These are phyloP conservation scores for Volucella inanis DNA, from an alignment of 2,888 invertebrate species.

Conservation along the genomic window DNA sequence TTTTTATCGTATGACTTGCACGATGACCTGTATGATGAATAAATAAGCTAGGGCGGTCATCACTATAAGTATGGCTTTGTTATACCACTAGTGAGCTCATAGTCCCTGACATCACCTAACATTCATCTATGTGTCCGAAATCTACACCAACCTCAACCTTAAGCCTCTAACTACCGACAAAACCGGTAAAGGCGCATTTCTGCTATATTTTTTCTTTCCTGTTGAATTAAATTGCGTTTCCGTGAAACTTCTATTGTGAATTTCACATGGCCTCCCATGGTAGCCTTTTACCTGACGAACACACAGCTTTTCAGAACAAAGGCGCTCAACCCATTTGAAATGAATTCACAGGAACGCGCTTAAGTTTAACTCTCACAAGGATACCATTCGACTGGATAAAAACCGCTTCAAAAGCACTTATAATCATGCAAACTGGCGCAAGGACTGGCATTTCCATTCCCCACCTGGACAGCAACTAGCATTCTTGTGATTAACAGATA, in stretches of 20 bases:
- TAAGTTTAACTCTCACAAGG: conserved; percentile 56
- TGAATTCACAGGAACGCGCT: background rate
- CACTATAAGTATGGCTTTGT: background rate
- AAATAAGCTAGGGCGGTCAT: background rate
- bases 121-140: conserved; percentile 6
- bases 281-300: conserved; percentile 60
- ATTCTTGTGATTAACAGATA: conserved; percentile 62
- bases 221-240: background rate
- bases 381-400: conserved; percentile 45
- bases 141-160: conserved; percentile 6
- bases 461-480: conserved; percentile 34
- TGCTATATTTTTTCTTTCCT: conserved; percentile 9
- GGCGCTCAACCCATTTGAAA: background rate
- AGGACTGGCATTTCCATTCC: conserved; percentile 34
- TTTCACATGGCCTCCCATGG: conserved; percentile 50
- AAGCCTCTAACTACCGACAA: background rate
- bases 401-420: conserved; percentile 35
- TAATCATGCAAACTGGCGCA: conserved; percentile 28
- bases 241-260: conserved; percentile 38
- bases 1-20: too few relatives aligned
- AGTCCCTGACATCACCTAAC: conserved; percentile 38
- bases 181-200: conserved; percentile 33
- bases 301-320: conserved; percentile 23
- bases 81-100: background rate
- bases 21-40: background rate